Evolutionary conservation across 2,888 invertebrate genomes (phyloP).

Genomic region (Eupsilia transversa): DNA sequence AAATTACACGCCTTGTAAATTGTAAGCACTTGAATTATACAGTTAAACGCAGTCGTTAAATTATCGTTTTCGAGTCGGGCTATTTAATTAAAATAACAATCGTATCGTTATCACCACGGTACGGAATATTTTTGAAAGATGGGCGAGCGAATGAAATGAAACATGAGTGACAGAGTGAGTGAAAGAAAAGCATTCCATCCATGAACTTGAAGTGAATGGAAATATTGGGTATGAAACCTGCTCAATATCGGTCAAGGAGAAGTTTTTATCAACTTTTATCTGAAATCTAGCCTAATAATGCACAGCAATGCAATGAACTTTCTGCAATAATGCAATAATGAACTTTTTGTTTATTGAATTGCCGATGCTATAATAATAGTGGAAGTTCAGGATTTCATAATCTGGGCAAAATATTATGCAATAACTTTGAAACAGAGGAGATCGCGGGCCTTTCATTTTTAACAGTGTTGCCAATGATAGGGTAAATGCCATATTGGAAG

Average conservation of each 20-base stretch:
- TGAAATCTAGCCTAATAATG: not conserved
- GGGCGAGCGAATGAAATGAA: constrained; percentile 46
- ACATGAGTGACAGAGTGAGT: constrained; percentile 53
- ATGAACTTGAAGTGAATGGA: constrained; percentile 46
- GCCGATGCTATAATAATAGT: no score
- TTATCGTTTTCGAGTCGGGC: constrained; percentile 57
- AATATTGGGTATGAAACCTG: constrained; percentile 32
- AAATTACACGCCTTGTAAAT: constrained; percentile 49
- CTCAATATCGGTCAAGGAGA: constrained; percentile 44
- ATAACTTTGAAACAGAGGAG: constrained; percentile 25
- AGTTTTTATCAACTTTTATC: constrained; percentile 1
- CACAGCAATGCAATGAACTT: not conserved
- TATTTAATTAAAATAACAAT: constrained; percentile 60
- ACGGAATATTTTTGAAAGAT: constrained; percentile 65
- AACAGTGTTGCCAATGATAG: constrained; percentile 15
- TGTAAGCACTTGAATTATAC: constrained; percentile 32
- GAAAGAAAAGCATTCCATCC: constrained; percentile 48
- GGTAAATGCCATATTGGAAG: not conserved
- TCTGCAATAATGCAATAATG: not conserved
- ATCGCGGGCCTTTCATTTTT: constrained; percentile 10
- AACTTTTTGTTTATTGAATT: not conserved
- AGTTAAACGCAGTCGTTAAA: constrained; percentile 39
- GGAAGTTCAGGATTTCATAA: constrained; percentile 10
- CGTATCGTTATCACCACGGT: constrained; percentile 67
- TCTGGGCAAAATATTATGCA: constrained; percentile 28